Base-by-base conservation (phyloP, 2,797 vertebrate genomes). In the Scolopax rusticola region DNA sequence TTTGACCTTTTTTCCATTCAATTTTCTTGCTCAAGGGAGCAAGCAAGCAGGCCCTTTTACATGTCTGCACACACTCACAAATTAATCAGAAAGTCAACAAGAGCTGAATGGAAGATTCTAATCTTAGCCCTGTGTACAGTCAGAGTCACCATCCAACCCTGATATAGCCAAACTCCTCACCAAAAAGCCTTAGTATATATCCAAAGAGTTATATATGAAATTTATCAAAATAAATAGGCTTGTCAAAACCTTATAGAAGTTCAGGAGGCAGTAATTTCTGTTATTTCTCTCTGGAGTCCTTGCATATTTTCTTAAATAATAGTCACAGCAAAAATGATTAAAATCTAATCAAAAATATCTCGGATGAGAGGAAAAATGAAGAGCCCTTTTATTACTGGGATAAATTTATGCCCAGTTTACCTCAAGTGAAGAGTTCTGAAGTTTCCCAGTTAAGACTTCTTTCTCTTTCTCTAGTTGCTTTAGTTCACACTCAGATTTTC, bases 371-470 rank as follows among this genome's bases (percentile, higher is more conserved):
- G 30, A 60, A 89, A 93, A 90, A 87, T 11, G 5, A 67, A 85
- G 33, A 61, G 3, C 21, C 6, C 5, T 70, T 78, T 90, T 93
- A 73, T 81, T 69, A 67, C 9, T 38, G 60, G 11, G 24, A 63
- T 74, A 48, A 14, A 67, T 88, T 84, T 93, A 69, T 41, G 17
- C 6, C 15, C 60, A 82, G 36, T 93, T 98, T 93, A 99, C 99
- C 98, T 99, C 98, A 28, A 97, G 97, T 81, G 98, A 98, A 70
- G 99, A 98, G 30, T 98, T 98, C 92, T 98, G 98, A 73, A 99
- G 98, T 93, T 98, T 98, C 38, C 92, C 95, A 74, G 91, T 97
- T 47, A 99, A 97, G 56, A 98, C 97, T 24, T 98, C 98, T 94
- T 98, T 98, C 87, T 99, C 99, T 59, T 98, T 98, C 96, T 99